Conservation (phyloP, 1,140 invertebrate genomes). For the Tribolium castaneum region DNA sequence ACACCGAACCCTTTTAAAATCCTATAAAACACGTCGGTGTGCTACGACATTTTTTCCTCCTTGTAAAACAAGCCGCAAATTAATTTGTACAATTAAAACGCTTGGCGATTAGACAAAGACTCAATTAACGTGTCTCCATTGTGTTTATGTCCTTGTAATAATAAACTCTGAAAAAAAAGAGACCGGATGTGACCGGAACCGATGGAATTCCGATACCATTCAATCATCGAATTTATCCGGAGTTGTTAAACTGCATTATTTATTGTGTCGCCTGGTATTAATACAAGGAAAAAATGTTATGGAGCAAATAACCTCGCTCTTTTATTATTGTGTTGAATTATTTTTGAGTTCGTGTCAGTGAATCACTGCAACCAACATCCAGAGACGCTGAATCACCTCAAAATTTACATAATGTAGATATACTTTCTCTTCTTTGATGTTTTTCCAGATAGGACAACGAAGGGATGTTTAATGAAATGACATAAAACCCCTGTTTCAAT, state of each 20-base stretch:
- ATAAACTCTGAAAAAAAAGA: neutral
- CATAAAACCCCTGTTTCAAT: no score
- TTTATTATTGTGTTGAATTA: neutral
- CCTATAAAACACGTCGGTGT: neutral
- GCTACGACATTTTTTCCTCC: neutral
- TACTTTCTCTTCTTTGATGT: neutral
- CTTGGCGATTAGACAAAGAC: slow-evolving; percentile 4
- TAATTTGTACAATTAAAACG: slow-evolving; percentile 6
- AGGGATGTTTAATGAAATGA: no score
- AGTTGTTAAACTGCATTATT: neutral
- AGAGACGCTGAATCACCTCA: neutral
- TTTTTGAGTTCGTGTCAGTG: neutral
- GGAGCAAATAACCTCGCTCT: neutral
- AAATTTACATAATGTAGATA: neutral
- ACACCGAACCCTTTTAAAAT: neutral
- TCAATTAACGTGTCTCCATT: neutral
- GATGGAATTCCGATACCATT: slow-evolving; percentile 11
- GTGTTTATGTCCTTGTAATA: neutral
- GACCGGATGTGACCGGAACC: slow-evolving; percentile 19
- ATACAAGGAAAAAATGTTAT: neutral
- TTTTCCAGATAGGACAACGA: neutral
- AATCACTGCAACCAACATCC: neutral
- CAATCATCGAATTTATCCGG: slow-evolving; percentile 11
- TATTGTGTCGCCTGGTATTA: neutral
- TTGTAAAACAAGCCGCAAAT: slow-evolving; percentile 1